Percentiles rank a stretch among this genome's conserved stretches.
phyloP scores from a whole-genome alignment of 2,888 invertebrate genomes.

The Tipula unca region DNA sequence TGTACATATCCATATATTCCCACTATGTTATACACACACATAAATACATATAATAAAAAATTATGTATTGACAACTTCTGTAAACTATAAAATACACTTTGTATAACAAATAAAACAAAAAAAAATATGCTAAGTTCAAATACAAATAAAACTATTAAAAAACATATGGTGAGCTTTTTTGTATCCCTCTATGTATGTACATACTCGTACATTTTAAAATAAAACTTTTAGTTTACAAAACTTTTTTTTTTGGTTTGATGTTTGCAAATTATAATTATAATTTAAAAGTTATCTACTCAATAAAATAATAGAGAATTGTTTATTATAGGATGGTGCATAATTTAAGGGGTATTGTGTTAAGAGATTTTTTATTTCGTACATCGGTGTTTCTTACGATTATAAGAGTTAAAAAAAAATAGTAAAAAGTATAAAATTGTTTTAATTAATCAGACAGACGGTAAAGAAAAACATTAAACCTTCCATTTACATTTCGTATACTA shows the following conservation, averaged over 20 bases:
- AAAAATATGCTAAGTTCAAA: not conserved
- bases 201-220: no score
- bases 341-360: not conserved
- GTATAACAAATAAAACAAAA: not conserved
- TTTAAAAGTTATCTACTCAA: not conserved
- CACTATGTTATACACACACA: not conserved
- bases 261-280: not conserved
- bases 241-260: not conserved
- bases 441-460: not conserved
- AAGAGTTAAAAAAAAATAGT: not conserved
- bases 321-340: not conserved
- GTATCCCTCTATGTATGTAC: no score
- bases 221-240: not conserved
- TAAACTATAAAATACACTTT: not conserved
- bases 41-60: not conserved
- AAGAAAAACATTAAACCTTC: not conserved
- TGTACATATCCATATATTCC: not conserved
- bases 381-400: not conserved
- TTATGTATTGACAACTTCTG: not conserved
- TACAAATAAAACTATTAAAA: slow-evolving; percentile 14
- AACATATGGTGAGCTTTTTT: not conserved
- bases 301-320: not conserved
- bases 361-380: no score
- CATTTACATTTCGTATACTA: no score
- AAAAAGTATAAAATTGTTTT: not conserved